Evolutionary conservation across 2,888 invertebrate species (phyloP), one percentile per base, ranked within the genome.

Genomic region (Neoitamus cyanurus): DNA sequence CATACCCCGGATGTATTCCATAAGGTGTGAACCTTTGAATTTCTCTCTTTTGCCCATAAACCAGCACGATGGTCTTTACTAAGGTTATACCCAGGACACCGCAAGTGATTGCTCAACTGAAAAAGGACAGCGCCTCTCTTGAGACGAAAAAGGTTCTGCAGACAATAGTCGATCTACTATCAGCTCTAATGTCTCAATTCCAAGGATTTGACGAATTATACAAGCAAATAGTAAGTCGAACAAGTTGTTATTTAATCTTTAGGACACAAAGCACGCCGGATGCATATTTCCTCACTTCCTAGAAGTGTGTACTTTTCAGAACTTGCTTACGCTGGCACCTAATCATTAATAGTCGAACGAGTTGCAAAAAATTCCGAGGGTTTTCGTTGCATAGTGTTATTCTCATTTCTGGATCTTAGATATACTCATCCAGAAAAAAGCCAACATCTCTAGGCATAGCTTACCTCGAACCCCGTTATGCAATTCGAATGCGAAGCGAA

Each of bases 81-180:
- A 87, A 93, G 93, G 90, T 93, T 68, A 89, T 92, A 1, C 91
- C 92, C 0, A 92, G 92, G 85, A 92, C 94, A 31, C 92, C 92
- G 0, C 87, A 87, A 0, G 92, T 94, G 28, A 90, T 95, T 11
- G 89, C 90, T 2, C 90, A 89, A 13, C 89, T 96, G 36, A 93
- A 93, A 0, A 92, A 92, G 1, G 94, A 95, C 87, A 92, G 93
- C 84, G 92, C 85, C 84, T 92, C 87, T 0, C 93, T 93, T 77
- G 92, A 92, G 88, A 91, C 92, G 20, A 92, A 93, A 0, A 92
- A 91, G 70, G 89, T 92, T 1, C 88, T 95, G 69, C 94, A 94
- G 87, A 93, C 93, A 80, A 90, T 95, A 31, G 94, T 95, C 0
- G 94, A 95, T 86, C 91, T 94, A 7, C 91, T 92, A 83, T 90